phyloP scores from a whole-genome alignment of 2,797 vertebrate genomes.

The Argya squamiceps region DNA sequence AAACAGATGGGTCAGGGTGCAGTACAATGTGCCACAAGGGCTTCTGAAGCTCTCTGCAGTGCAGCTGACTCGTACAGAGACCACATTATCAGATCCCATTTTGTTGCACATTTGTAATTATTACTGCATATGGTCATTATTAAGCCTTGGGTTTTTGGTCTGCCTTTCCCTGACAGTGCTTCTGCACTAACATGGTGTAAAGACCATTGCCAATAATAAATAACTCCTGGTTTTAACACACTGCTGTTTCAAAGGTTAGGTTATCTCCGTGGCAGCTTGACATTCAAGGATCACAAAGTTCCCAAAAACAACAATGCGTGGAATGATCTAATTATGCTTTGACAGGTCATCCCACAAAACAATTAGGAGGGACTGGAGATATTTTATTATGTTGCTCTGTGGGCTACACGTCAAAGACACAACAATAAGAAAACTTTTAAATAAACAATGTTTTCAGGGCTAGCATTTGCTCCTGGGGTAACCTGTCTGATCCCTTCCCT shows the following conservation, averaged over 20 bases:
- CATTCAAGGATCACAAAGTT: slow-evolving; percentile 57
- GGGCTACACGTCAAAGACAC: neutral
- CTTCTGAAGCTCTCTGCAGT: neutral
- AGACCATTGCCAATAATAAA: neutral
- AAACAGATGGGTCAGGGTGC: neutral
- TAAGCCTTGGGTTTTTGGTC: neutral
- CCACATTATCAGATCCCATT: neutral
- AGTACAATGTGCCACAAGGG: neutral
- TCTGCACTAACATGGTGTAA: neutral
- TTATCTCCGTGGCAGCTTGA: neutral
- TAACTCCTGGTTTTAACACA: neutral
- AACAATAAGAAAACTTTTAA: neutral
- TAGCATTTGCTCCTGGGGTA: neutral
- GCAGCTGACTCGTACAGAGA: neutral
- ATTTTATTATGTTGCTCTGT: neutral
- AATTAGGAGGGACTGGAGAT: slow-evolving; percentile 17
- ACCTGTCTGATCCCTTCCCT: neutral
- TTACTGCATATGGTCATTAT: neutral
- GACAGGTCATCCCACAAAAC: slow-evolving; percentile 29
- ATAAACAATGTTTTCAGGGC: neutral
- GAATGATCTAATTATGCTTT: slow-evolving; percentile 34
- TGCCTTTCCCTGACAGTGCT: neutral
- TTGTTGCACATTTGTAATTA: neutral
- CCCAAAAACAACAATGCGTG: neutral
- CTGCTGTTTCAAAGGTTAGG: neutral